Evolutionary conservation across 1,140 invertebrate genomes (phyloP), one percentile per base, ranked within the genome.

Genomic region (Papilio xuthus): DNA sequence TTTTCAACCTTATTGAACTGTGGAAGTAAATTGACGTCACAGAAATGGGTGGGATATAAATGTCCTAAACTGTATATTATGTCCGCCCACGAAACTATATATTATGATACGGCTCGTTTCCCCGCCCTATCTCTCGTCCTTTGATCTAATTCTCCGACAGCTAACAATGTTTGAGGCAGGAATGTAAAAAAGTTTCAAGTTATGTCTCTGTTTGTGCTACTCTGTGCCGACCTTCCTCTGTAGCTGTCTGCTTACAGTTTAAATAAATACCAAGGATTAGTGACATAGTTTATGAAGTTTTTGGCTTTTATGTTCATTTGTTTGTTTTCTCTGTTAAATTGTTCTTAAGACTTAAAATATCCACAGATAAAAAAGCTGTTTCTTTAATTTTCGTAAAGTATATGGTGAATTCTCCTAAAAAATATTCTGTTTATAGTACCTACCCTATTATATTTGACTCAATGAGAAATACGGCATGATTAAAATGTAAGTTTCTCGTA

Each of bases 101-200:
- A 41, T 32, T 13, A 41, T 70, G 13, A 4, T 44, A n/a, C n/a
- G n/a, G 23, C n/a, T 9, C 12, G 2, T 15, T 26, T 15, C 60
- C 13, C 60, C 26, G 37, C 71, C 20, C 41, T 9, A 26, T 47
- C 41, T 73, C 12, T 73, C 42, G 23, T 50, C 71, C 71, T 73
- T 73, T 73, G 71, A 73, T 73, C n/a, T 47, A 73, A 73, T 73
- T 73, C 42, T 15, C 71, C 12, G 23, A 20, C n/a, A 73, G 26
- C 42, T 73, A 47, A 73, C 41, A 26, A 23, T 50, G 42, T 73
- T 73, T 42, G 42, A 23, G 18, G n/a, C 42, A 4, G 71, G 71
- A 73, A 73, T 73, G 71, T 73, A 42, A 26, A 73, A 73, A 73
- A 73, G 71, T 73, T 73, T 42, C 12, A 4, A 47, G 71, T 73